Conservation (phyloP, 2,797 vertebrate species). For the Myotis findleyi region DNA sequence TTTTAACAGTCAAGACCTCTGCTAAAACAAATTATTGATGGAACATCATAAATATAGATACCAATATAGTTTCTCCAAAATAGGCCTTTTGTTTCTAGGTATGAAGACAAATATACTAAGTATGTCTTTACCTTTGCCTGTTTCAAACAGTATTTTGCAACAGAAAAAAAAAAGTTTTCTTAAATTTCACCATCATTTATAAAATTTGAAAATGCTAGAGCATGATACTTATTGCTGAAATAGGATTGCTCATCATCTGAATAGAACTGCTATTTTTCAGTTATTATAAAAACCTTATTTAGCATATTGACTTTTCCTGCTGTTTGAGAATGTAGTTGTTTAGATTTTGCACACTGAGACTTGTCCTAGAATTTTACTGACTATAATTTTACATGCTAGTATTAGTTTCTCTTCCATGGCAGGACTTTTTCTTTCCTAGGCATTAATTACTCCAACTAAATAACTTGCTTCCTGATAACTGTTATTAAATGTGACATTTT, state of each 20-base stretch:
- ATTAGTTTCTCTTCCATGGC: not conserved
- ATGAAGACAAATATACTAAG: not conserved
- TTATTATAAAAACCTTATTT: not conserved
- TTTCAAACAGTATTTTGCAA: not conserved
- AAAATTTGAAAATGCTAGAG: not conserved
- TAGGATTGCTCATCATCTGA: not conserved
- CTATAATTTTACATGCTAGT: not conserved
- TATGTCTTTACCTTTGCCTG: not conserved
- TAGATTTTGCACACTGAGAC: not conserved
- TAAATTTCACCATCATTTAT: slow-evolving; percentile 19
- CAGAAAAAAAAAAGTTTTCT: not conserved
- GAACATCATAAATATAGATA: not conserved
- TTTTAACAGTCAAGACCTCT: not conserved
- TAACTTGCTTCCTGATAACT: not conserved
- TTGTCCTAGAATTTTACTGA: not conserved
- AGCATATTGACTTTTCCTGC: not conserved
- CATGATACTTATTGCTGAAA: not conserved
- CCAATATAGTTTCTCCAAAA: not conserved
- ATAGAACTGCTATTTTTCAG: not conserved
- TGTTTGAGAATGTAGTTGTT: not conserved
- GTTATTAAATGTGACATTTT: slow-evolving; percentile 3
- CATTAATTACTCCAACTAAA: not conserved
- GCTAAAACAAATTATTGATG: not conserved
- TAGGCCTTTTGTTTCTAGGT: not conserved
- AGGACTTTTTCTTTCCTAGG: not conserved